These are phyloP conservation scores for Pandemis corylana DNA, from an alignment of 2,888 invertebrate genomes.

Conservation along the genomic window DNA sequence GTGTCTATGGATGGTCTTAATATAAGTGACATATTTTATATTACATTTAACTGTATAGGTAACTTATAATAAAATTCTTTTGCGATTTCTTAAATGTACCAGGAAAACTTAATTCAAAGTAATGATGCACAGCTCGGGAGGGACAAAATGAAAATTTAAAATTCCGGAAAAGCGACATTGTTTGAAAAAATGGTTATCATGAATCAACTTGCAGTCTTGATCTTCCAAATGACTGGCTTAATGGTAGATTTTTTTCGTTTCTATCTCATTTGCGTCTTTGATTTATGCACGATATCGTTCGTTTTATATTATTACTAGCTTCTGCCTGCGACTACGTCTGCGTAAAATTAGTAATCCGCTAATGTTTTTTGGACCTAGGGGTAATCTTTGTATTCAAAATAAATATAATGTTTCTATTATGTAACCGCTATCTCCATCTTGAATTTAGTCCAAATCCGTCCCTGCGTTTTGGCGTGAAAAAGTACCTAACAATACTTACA, in stretches of 20 bases:
- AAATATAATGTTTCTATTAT: no score
- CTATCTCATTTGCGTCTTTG: slow-evolving; percentile 70
- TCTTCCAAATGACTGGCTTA: slow-evolving; percentile 74
- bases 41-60: no score
- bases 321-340: no score
- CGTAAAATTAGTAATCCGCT: no score
- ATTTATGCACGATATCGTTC: slow-evolving; percentile 72
- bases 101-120: slow-evolving; percentile 17
- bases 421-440: no score
- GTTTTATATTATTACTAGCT: slow-evolving; percentile 57
- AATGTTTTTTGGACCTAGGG: no score
- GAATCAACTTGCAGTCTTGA: slow-evolving; percentile 69
- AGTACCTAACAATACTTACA: no score
- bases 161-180: slow-evolving; percentile 46
- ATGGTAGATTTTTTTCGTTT: slow-evolving; percentile 69
- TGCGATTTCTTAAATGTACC: not conserved
- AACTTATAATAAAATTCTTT: not conserved
- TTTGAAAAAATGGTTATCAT: slow-evolving; percentile 65
- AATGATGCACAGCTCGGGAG: slow-evolving; percentile 3
- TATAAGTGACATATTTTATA: no score
- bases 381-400: no score
- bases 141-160: slow-evolving; percentile 28
- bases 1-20: no score
- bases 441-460: no score
- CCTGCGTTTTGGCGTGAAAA: no score